A percentile compares a stretch with the other conserved stretches of the same genome.
Conservation (phyloP, 2,113 vertebrate species). For the Nothobranchius furzeri region DNA sequence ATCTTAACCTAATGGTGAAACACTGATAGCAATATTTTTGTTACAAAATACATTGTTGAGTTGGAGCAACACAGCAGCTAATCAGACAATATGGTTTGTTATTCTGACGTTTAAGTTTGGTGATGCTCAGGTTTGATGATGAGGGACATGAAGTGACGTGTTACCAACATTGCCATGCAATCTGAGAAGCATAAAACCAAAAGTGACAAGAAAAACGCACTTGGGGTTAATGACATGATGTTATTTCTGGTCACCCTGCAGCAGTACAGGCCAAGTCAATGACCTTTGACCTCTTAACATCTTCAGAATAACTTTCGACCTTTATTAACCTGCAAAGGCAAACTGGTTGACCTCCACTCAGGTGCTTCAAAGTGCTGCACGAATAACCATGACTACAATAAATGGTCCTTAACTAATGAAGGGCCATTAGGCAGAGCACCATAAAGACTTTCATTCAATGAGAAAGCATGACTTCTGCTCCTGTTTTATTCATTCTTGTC, state of each 20-base stretch:
- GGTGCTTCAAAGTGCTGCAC: slow-evolving; percentile 5
- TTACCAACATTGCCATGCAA: too few relatives aligned
- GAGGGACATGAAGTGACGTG: too few relatives aligned
- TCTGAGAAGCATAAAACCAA: too few relatives aligned
- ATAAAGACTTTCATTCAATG: slow-evolving; percentile 52
- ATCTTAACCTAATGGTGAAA: too few relatives aligned
- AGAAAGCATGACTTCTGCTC: slow-evolving; percentile 52
- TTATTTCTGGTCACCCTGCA: background rate
- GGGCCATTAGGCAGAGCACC: slow-evolving; percentile 34
- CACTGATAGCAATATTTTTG: too few relatives aligned
- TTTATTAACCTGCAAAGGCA: slow-evolving; percentile 14
- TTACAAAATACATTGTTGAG: too few relatives aligned
- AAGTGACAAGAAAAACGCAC: too few relatives aligned
- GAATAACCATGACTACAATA: slow-evolving; percentile 28
- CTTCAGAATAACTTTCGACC: slow-evolving; percentile 12
- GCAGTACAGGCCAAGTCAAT: slow-evolving; percentile 1
- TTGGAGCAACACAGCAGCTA: too few relatives aligned
- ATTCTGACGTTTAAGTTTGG: too few relatives aligned
- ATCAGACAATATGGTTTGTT: too few relatives aligned
- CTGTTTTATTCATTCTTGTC: slow-evolving; percentile 54
- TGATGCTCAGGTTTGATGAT: too few relatives aligned
- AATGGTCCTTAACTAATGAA: slow-evolving; percentile 32
- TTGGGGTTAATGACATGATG: too few relatives aligned
- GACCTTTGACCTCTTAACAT: background rate
- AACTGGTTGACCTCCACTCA: slow-evolving; percentile 41